These are phyloP conservation scores for Hemiscyllium ocellatum DNA, from an alignment of 2,113 vertebrate species.

Conservation along the genomic window DNA sequence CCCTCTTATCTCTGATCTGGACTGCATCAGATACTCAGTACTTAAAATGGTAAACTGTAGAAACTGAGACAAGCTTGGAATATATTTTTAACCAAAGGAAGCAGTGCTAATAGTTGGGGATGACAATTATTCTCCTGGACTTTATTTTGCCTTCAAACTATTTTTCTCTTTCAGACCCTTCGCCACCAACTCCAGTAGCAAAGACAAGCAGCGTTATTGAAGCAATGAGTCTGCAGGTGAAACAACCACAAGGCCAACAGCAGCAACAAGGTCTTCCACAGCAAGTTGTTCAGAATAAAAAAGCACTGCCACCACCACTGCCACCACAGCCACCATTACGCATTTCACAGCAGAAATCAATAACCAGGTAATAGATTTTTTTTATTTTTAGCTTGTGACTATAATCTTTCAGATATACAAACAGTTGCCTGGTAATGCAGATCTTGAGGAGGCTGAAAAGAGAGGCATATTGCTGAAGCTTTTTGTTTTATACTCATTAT, in stretches of 20 bases:
- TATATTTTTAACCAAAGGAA: neutral
- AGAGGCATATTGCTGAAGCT: neutral
- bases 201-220: slow-evolving; percentile 75
- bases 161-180: slow-evolving; percentile 34
- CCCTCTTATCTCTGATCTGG: neutral
- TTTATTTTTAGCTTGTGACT: neutral
- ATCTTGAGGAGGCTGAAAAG: neutral
- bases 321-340: slow-evolving; percentile 66
- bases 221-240: slow-evolving; percentile 69
- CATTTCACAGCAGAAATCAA: slow-evolving; percentile 67
- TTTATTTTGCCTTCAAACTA: neutral
- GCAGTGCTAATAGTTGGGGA: neutral
- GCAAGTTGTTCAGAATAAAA: slow-evolving; percentile 49
- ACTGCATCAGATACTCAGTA: neutral
- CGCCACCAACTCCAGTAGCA: slow-evolving; percentile 60
- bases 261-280: slow-evolving; percentile 40
- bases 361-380: slow-evolving; percentile 60
- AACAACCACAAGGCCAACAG: slow-evolving; percentile 49
- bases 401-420: neutral
- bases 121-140: neutral
- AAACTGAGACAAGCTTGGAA: neutral
- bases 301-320: slow-evolving; percentile 55
- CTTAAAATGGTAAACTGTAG: neutral
- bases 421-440: neutral
- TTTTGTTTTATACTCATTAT: neutral